A percentile compares a stretch with the other conserved stretches of the same genome.
Conservation (phyloP, 2,888 invertebrate species). For the Strigamia crassipes region DNA sequence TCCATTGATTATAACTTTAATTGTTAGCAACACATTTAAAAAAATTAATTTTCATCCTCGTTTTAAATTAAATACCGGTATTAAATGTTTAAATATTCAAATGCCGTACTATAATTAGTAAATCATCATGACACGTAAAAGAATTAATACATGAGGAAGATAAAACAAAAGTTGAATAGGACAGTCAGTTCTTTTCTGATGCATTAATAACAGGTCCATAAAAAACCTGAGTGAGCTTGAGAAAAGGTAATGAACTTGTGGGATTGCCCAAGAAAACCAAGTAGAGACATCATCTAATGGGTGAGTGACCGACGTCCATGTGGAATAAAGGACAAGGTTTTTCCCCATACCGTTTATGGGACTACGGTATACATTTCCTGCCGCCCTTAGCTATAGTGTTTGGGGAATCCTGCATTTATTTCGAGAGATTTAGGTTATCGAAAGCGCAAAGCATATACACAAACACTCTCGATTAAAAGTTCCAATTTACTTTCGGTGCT, state of each 20-base stretch:
- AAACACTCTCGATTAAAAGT: neutral
- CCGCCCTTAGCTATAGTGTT: neutral
- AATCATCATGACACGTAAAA: neutral
- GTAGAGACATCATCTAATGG: neutral
- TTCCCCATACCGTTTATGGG: neutral
- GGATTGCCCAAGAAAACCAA: neutral
- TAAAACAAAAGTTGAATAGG: neutral
- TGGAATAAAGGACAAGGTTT: conserved; percentile 26
- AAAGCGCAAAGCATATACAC: neutral
- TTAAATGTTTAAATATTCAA: too few species aligned
- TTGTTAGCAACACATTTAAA: too few species aligned
- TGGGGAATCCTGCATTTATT: neutral
- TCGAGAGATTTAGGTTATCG: neutral
- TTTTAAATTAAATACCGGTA: too few species aligned
- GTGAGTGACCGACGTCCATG: conserved; percentile 8
- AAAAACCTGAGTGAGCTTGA: too few species aligned
- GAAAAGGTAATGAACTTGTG: conserved; percentile 19
- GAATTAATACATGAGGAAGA: neutral
- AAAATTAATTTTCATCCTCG: too few species aligned
- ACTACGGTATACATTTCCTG: neutral
- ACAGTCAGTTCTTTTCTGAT: neutral
- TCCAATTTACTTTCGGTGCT: neutral
- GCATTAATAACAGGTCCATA: neutral
- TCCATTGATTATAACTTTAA: neutral
- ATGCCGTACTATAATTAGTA: neutral